Evolutionary conservation across 1,140 invertebrate species (phyloP), one percentile per base, ranked within the genome.

Genomic region (Anastrepha ludens): DNA sequence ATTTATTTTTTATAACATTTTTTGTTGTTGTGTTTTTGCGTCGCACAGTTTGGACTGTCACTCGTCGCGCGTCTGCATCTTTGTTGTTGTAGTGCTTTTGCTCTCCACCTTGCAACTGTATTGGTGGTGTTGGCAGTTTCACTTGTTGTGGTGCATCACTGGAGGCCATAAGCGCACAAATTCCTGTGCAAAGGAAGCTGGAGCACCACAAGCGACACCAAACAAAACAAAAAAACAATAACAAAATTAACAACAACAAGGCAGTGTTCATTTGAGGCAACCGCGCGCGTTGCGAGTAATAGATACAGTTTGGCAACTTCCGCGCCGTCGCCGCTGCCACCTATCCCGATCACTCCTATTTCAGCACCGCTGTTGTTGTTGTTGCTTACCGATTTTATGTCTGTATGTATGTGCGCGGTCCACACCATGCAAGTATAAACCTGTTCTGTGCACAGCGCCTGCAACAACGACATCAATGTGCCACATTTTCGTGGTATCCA

Each of bases 251-350:
- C 70, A 74, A 70, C 65, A 70, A 70, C 65, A 3, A 70, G 2
- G 0, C 39, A 74, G 41, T 41, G n/a, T 47, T 74, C 11, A 39
- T 62, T 9, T 8, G 60, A n/a, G 29, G 2, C 64, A 74, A 39
- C 29, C 41, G 1, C 20, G 0, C 44, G 39, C 44, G 13, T 70
- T 70, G 65, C 70, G 17, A 55, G 47, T 55, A 58, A 81, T 81
- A 81, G 74, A 81, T 81, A 81, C 47, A 81, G 47, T 81, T 81
- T 81, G 74, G 74, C 47, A 81, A 55, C n/a, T 58, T 4, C 74
- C 44, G 17, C 47, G 74, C 50, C 44, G 15, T 17, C 67, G 74
- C 15, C 41, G 15, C 47, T 20, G 47, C 39, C 41, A 74, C 39
- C 17, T 17, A n/a, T 50, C 8, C 13, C 15, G 60, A 1, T 15